A percentile compares a stretch with the other conserved stretches of the same genome.
Conservation (phyloP, 2,888 invertebrate genomes). For the Drosophila emarginata region DNA sequence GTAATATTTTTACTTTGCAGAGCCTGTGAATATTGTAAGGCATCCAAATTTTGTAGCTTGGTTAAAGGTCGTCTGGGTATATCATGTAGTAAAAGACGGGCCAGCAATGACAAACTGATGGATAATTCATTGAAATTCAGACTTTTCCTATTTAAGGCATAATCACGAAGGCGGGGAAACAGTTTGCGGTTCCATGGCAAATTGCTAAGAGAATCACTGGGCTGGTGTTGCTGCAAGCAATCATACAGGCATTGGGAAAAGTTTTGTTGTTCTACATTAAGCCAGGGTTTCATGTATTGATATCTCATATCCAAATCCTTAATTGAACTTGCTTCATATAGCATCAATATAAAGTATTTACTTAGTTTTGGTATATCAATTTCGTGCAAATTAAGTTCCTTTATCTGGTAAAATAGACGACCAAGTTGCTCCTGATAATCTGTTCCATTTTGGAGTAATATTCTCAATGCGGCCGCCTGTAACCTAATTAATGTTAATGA, state of each 20-base stretch:
- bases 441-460: constrained; percentile 53
- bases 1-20: constrained; percentile 60
- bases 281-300: constrained; percentile 64
- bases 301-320: constrained; percentile 80
- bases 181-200: constrained; percentile 81
- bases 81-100: constrained; percentile 58
- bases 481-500: constrained; percentile 74
- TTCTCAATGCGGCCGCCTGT: constrained; percentile 74
- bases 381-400: constrained; percentile 50
- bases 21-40: constrained; percentile 80
- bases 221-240: constrained; percentile 41
- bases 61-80: constrained; percentile 49
- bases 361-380: constrained; percentile 36
- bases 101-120: constrained; percentile 68
- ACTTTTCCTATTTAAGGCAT: constrained; percentile 43
- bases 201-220: constrained; percentile 8
- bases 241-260: constrained; percentile 47
- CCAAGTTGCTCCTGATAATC: constrained; percentile 30
- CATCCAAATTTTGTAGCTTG: constrained; percentile 68
- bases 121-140: constrained; percentile 38
- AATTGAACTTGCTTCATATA: constrained; percentile 82
- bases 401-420: constrained; percentile 59
- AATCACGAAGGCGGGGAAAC: constrained; percentile 79
- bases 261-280: constrained; percentile 35
- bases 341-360: constrained; percentile 80